These are phyloP conservation scores for Eueides isabella DNA, from an alignment of 1,140 invertebrate species.

Conservation along the genomic window DNA sequence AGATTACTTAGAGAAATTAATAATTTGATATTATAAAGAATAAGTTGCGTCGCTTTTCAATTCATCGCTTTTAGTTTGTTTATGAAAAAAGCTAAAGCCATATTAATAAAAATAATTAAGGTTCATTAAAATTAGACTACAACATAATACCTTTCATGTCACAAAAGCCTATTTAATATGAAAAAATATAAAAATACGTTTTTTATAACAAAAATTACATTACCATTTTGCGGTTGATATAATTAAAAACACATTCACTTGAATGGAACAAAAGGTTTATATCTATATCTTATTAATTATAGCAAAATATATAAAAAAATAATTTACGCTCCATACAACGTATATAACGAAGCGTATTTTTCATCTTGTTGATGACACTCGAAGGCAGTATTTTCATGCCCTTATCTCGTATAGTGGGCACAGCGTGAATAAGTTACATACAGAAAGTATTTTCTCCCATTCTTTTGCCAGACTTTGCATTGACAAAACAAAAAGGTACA, in stretches of 20 bases:
- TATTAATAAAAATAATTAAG: slow-evolving; percentile 27
- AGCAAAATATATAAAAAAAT: not conserved
- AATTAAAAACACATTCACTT: not conserved
- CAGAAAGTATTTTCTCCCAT: slow-evolving; percentile 31
- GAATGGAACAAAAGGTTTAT: not conserved
- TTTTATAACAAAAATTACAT: slow-evolving; percentile 1
- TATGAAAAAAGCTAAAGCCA: slow-evolving; percentile 11
- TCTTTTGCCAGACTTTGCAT: slow-evolving; percentile 34
- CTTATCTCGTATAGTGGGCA: slow-evolving; percentile 37
- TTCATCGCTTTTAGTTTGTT: not conserved
- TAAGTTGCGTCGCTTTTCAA: not conserved
- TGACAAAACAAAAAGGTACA: slow-evolving; percentile 29
- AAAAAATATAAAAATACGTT: not conserved
- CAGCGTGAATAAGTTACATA: slow-evolving; percentile 41
- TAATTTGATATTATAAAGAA: not conserved
- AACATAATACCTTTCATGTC: not conserved
- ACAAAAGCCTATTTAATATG: slow-evolving; percentile 9
- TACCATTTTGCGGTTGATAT: not conserved
- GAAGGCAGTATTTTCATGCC: slow-evolving; percentile 29
- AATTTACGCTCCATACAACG: not conserved
- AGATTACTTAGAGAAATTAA: slow-evolving; percentile 11
- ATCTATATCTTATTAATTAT: not conserved
- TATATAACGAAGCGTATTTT: slow-evolving; percentile 32
- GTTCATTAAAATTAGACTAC: slow-evolving; percentile 1
- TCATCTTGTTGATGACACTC: slow-evolving; percentile 33